A percentile compares a stretch with the other conserved stretches of the same genome.
Evolutionary conservation across 2,888 invertebrate genomes (phyloP).

Genomic region (Icerya purchasi): DNA sequence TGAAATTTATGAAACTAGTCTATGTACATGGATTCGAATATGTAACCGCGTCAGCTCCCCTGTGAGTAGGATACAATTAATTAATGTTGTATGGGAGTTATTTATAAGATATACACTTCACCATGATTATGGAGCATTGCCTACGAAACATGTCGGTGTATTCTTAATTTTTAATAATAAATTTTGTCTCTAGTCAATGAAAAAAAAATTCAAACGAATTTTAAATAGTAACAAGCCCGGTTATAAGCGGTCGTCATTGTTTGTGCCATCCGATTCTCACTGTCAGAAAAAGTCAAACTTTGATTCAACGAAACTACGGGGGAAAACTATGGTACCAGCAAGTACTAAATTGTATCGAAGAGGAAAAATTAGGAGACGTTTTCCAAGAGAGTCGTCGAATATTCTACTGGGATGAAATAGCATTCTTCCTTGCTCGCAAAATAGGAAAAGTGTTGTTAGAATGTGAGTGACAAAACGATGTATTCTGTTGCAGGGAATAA

Average conservation of each 20-base stretch:
- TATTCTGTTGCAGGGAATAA: no score
- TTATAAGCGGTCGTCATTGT: not conserved
- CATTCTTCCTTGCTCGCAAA: not conserved
- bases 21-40: not conserved
- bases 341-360: no score
- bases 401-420: not conserved
- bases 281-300: conserved; percentile 1
- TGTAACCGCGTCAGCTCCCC: not conserved
- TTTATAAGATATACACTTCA: no score
- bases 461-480: not conserved
- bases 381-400: not conserved
- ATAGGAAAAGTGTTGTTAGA: not conserved
- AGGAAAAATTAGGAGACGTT: not conserved
- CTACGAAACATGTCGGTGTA: no score
- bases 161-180: no score
- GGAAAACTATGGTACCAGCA: not conserved
- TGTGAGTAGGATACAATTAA: no score
- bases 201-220: not conserved
- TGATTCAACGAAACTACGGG: not conserved
- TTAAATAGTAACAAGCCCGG: no score
- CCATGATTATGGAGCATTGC: no score
- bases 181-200: no score
- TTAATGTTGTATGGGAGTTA: no score
- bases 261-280: not conserved
- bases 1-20: not conserved